phyloP scores from a whole-genome alignment of 1,140 invertebrate species.

The Lepidurus couesii region DNA sequence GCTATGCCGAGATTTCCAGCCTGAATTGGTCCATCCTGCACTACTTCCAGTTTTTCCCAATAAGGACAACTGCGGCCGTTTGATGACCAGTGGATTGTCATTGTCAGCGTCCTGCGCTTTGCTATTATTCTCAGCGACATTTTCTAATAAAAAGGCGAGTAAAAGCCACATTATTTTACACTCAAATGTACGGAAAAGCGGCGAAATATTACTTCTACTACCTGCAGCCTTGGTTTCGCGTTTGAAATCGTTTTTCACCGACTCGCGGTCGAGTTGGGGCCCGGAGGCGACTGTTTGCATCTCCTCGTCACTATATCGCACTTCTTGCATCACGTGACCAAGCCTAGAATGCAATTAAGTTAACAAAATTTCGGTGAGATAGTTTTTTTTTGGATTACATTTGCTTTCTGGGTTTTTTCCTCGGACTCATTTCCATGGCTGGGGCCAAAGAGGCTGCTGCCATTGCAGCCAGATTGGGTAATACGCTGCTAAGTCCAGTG shows the following conservation, averaged over 20 bases:
- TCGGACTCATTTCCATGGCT: slow-evolving; percentile 57
- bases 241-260: slow-evolving; percentile 49
- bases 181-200: slow-evolving; percentile 34
- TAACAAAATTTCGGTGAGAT: slow-evolving; percentile 21
- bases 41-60: not conserved
- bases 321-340: slow-evolving; percentile 58
- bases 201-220: slow-evolving; percentile 32
- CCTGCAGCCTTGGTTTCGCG: slow-evolving; percentile 39
- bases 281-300: slow-evolving; percentile 47
- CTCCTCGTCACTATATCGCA: slow-evolving; percentile 57
- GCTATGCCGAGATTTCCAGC: slow-evolving; percentile 58
- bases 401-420: slow-evolving; percentile 69
- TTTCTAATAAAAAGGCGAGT: slow-evolving; percentile 20
- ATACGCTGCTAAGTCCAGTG: slow-evolving; percentile 30
- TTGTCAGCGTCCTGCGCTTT: not conserved
- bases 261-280: slow-evolving; percentile 45
- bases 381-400: slow-evolving; percentile 49
- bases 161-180: not conserved
- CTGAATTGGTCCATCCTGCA: not conserved
- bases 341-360: slow-evolving; percentile 47
- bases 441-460: slow-evolving; percentile 33
- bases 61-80: slow-evolving; percentile 42
- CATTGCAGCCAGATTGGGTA: slow-evolving; percentile 36
- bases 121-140: not conserved
- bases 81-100: slow-evolving; percentile 28